Evolutionary conservation across 53 echinoderm and acorn worm species (phyloP).

Genomic region (Echinarachnius parma): DNA sequence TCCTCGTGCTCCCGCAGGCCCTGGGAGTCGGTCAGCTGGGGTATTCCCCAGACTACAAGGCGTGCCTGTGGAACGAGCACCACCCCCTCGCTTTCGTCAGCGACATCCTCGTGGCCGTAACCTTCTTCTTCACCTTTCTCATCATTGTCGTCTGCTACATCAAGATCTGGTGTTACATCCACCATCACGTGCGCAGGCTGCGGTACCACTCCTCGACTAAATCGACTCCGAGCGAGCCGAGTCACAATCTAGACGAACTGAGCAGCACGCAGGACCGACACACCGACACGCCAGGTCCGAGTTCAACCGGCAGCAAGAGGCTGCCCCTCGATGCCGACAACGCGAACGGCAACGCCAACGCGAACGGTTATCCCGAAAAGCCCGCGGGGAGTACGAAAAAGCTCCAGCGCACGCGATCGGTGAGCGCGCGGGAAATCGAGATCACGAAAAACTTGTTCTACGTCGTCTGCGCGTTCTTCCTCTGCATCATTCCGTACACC

Average conservation of each 20-base stretch:
- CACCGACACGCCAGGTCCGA: slow-evolving; percentile 3
- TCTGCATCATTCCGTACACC: slow-evolving; percentile 42
- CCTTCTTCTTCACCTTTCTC: slow-evolving; percentile 25
- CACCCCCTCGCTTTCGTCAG: slow-evolving; percentile 4
- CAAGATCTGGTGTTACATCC: slow-evolving; percentile 42
- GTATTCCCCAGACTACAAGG: slow-evolving; percentile 19
- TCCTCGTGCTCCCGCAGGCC: slow-evolving; percentile 25
- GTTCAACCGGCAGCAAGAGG: background rate
- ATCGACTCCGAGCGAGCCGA: background rate
- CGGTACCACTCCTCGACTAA: slow-evolving; percentile 15
- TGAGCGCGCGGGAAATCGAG: slow-evolving; percentile 39
- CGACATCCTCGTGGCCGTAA: slow-evolving; percentile 36
- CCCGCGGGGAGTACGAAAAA: background rate
- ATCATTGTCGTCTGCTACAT: slow-evolving; percentile 44
- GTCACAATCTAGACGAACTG: slow-evolving; percentile 16
- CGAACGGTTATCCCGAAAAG: too few relatives aligned
- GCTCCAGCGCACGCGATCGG: background rate
- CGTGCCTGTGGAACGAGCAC: slow-evolving; percentile 28
- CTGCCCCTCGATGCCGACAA: too few relatives aligned
- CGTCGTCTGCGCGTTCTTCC: slow-evolving; percentile 39
- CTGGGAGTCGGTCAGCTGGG: slow-evolving; percentile 27
- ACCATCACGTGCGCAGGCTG: slow-evolving; percentile 20
- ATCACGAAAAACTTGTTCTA: slow-evolving; percentile 42
- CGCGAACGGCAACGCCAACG: background rate
- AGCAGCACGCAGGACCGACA: slow-evolving; percentile 30